Evolutionary conservation across 2,113 vertebrate species (phyloP).

Genomic region (Larimichthys crocea): DNA sequence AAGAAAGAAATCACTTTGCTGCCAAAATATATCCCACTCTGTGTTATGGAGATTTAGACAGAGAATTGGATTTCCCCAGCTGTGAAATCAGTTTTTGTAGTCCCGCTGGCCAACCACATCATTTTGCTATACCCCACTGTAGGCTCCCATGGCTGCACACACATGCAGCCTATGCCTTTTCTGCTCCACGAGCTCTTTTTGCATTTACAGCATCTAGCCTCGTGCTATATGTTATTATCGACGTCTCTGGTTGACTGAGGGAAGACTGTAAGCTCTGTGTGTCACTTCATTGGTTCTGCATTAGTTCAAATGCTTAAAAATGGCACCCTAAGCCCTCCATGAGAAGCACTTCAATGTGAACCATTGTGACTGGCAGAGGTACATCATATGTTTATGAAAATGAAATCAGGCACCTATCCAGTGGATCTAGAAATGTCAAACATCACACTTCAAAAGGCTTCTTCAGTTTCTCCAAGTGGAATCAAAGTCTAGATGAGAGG

Average conservation of each 20-base stretch:
- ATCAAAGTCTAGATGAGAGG: constrained; percentile 46
- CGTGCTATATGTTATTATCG: constrained; percentile 50
- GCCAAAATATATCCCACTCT: constrained; percentile 74
- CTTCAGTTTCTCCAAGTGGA: constrained; percentile 53
- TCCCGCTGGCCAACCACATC: constrained; percentile 73
- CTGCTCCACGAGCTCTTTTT: constrained; percentile 40
- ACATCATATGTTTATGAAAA: constrained; percentile 44
- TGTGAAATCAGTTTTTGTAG: constrained; percentile 84
- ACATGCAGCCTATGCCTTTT: constrained; percentile 43
- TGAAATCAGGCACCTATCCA: constrained; percentile 13
- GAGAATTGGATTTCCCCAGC: constrained; percentile 82
- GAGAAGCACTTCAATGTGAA: constrained; percentile 26
- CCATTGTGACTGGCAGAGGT: constrained; percentile 17
- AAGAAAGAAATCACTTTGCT: constrained; percentile 62
- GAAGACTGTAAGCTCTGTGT: constrained; percentile 14
- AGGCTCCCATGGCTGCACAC: constrained; percentile 53
- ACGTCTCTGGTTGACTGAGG: constrained; percentile 17
- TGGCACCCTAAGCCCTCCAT: constrained; percentile 15
- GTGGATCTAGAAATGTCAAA: constrained; percentile 61
- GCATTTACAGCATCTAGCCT: constrained; percentile 49
- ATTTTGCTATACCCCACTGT: constrained; percentile 58
- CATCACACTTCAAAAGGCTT: constrained; percentile 42
- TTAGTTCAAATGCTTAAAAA: constrained; percentile 39
- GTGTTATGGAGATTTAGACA: constrained; percentile 77
- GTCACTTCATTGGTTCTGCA: constrained; percentile 57